phyloP scores from a whole-genome alignment of 1,140 invertebrate species.

The Protaetia brevitarsis region DNA sequence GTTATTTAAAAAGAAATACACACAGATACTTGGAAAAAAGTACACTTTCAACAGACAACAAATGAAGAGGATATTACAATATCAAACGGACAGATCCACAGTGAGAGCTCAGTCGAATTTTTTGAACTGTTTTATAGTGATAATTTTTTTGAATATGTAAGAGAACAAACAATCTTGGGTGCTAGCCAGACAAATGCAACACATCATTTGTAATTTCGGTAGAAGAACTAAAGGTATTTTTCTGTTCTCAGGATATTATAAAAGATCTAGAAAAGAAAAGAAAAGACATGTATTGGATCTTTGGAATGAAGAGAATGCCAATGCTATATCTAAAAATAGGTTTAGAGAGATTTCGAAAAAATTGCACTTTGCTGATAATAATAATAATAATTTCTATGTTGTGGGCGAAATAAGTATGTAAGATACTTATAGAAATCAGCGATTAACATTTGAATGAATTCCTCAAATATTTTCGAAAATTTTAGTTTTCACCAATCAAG shows the following conservation, averaged over 20 bases:
- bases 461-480: too few species aligned
- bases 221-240: neutral
- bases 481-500: too few species aligned
- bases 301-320: conserved; percentile 1
- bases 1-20: too few species aligned
- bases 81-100: neutral
- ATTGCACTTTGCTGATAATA: conserved; percentile 3
- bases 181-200: neutral
- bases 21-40: conserved; percentile 1
- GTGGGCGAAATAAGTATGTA: too few species aligned
- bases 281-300: conserved; percentile 14
- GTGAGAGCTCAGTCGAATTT: neutral
- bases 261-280: neutral
- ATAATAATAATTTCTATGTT: too few species aligned
- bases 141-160: neutral
- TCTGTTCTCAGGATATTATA: too few species aligned
- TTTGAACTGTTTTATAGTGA: neutral
- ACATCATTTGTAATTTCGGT: too few species aligned
- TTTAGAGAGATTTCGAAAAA: conserved; percentile 9
- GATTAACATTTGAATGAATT: too few species aligned
- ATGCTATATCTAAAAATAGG: conserved; percentile 2
- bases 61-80: conserved; percentile 9
- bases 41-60: neutral
- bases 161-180: neutral
- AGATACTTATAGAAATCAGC: too few species aligned